phyloP scores from a whole-genome alignment of 1,140 invertebrate genomes.

The Drosophila prosaltans region DNA sequence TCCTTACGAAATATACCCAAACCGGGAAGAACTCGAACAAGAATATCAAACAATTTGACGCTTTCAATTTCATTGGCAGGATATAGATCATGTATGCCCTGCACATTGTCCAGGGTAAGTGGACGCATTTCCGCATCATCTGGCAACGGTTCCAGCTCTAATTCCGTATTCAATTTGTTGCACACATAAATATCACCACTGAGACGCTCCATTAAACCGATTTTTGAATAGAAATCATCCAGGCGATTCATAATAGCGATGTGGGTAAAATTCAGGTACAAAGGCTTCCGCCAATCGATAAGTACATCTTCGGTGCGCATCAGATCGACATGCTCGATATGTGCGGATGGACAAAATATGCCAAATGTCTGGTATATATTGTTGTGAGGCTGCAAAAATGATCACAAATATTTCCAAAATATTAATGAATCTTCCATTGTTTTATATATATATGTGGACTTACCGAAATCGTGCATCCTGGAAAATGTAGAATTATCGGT shows the following conservation, averaged over 20 bases:
- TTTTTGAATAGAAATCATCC: conserved; percentile 85
- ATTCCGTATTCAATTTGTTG: conserved; percentile 85
- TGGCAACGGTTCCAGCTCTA: conserved; percentile 85
- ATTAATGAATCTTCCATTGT: background rate
- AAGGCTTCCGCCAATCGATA: conserved; percentile 89
- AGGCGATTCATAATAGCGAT: conserved; percentile 89
- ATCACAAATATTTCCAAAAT: background rate
- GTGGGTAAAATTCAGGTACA: conserved; percentile 93
- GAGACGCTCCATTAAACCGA: conserved; percentile 88
- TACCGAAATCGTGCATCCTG: conserved; percentile 92
- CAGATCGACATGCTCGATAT: conserved; percentile 87
- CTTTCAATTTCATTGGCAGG: conserved; percentile 93
- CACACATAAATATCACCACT: conserved; percentile 90
- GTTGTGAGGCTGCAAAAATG: conserved; percentile 87
- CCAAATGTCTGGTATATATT: conserved; percentile 91
- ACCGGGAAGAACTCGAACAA: conserved; percentile 89
- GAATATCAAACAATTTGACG: conserved; percentile 90
- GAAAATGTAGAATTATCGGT: conserved; percentile 92
- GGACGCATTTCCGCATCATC: conserved; percentile 88
- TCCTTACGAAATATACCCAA: conserved; percentile 89
- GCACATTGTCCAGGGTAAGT: conserved; percentile 89
- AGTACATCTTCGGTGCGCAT: conserved; percentile 89
- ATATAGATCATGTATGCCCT: conserved; percentile 91
- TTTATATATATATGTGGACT: conserved; percentile 71
- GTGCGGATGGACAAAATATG: conserved; percentile 90